Conservation (phyloP, 2,888 invertebrate genomes). For the Geotrupes spiniger region DNA sequence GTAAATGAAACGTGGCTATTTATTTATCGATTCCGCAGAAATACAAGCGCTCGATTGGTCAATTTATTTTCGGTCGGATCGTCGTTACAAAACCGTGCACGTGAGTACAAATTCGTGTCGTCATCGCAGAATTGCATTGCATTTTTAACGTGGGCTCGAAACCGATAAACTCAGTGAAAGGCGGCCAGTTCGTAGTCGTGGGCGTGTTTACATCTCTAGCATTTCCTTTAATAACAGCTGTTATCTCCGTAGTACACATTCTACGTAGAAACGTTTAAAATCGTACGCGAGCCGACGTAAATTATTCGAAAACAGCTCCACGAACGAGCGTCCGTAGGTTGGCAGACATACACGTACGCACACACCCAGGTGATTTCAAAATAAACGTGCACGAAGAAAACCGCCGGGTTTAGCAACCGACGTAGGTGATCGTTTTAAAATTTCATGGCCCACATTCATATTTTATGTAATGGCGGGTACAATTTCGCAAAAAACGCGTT, state of each 20-base stretch:
- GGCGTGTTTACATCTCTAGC: background rate
- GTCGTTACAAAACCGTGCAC: too few species aligned
- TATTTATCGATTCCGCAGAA: too few species aligned
- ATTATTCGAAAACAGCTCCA: background rate
- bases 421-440: conserved; percentile 3
- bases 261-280: conserved; percentile 1
- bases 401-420: background rate
- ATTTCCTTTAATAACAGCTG: conserved; percentile 5
- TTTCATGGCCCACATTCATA: background rate
- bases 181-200: background rate
- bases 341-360: background rate
- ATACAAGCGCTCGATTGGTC: too few species aligned
- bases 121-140: too few species aligned
- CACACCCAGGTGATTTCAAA: background rate
- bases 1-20: too few species aligned
- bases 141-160: too few species aligned
- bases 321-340: background rate
- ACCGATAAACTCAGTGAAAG: background rate
- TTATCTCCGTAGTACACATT: background rate
- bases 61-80: too few species aligned
- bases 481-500: background rate
- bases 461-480: background rate
- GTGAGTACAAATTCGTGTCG: too few species aligned
- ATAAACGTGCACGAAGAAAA: conserved; percentile 1
- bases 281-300: conserved; percentile 1